phyloP scores from a whole-genome alignment of 2,797 vertebrate genomes.

The Channa striata region DNA sequence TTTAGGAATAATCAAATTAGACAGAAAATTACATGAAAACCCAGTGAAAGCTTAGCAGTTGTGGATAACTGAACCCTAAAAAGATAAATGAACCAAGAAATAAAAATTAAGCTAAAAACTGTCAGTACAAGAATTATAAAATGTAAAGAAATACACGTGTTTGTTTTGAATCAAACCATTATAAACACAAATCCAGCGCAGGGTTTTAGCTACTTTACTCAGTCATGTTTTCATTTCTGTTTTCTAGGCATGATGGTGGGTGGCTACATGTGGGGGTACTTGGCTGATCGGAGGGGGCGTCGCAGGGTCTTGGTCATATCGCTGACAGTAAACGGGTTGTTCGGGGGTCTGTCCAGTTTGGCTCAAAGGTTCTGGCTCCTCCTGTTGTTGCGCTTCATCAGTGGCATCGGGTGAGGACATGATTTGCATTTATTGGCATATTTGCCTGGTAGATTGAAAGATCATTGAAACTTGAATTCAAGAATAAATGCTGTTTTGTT shows the following conservation, averaged over 20 bases:
- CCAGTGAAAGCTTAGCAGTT: background rate
- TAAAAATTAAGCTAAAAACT: no score
- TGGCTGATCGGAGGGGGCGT: slow-evolving; percentile 84
- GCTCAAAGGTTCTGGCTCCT: slow-evolving; percentile 83
- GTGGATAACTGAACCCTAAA: background rate
- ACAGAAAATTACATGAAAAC: no score
- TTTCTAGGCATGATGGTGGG: slow-evolving; percentile 86
- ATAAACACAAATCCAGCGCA: no score
- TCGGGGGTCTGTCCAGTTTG: slow-evolving; percentile 79
- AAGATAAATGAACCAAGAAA: no score
- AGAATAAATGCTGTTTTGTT: background rate
- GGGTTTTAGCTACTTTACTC: no score
- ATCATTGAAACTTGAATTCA: background rate
- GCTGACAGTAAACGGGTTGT: slow-evolving; percentile 82
- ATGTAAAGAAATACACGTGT: no score
- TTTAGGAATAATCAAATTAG: no score
- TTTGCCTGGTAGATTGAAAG: no score
- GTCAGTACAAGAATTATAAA: no score
- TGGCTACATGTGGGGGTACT: slow-evolving; percentile 84
- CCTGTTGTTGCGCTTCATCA: slow-evolving; percentile 83
- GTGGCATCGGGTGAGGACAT: slow-evolving; percentile 80
- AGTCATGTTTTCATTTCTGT: background rate
- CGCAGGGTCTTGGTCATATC: slow-evolving; percentile 79
- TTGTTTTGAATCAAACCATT: no score
- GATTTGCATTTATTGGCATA: background rate